Evolutionary conservation across 2,113 vertebrate genomes (phyloP).

Genomic region (Pteropus alecto): DNA sequence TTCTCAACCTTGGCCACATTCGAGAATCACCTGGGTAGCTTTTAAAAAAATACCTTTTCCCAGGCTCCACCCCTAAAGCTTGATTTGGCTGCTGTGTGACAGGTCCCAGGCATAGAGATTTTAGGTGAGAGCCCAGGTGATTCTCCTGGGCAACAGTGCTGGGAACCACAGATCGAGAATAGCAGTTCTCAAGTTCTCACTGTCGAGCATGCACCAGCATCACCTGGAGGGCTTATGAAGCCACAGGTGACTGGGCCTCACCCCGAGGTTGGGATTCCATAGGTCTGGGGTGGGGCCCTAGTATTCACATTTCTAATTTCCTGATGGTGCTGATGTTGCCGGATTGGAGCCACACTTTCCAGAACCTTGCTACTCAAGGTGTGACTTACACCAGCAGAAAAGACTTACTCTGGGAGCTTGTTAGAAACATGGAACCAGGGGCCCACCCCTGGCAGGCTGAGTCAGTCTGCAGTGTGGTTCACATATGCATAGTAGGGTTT

Average conservation of each 20-base stretch:
- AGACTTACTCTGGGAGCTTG: background rate
- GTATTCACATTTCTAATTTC: background rate
- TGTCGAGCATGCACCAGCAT: background rate
- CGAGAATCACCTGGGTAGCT: background rate
- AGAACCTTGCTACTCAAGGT: background rate
- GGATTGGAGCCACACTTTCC: background rate
- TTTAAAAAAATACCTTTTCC: too few relatives aligned
- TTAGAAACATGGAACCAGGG: background rate
- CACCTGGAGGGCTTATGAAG: background rate
- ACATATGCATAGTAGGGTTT: rapidly evolving
- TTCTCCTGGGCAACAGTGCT: background rate
- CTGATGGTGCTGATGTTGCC: background rate
- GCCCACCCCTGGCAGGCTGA: background rate
- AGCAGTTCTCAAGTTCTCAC: too few relatives aligned
- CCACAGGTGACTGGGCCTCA: background rate
- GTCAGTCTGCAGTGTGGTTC: background rate
- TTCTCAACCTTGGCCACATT: background rate
- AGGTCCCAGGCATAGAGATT: background rate
- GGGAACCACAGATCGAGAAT: background rate
- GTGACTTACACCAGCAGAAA: background rate
- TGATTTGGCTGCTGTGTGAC: background rate
- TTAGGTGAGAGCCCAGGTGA: background rate
- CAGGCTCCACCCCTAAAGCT: background rate
- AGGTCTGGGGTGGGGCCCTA: background rate
- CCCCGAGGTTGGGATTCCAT: background rate